These are phyloP conservation scores for Limnothrissa miodon DNA, from an alignment of 2,113 vertebrate genomes.

Conservation along the genomic window DNA sequence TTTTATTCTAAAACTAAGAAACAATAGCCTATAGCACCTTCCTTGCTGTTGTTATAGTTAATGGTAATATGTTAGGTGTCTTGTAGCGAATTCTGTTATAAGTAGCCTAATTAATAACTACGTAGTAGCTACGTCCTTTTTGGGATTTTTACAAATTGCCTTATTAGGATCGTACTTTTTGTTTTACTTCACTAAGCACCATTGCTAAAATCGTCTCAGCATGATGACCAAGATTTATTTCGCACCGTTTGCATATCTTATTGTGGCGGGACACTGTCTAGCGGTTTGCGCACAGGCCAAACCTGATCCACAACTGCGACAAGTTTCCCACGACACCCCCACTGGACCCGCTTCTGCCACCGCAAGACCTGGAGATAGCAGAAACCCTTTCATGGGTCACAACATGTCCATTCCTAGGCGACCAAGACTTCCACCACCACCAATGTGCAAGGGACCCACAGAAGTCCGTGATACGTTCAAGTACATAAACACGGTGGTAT, in stretches of 20 bases:
- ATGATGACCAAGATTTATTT: not conserved
- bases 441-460: slow-evolving; percentile 76
- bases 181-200: slow-evolving; percentile 1
- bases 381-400: slow-evolving; percentile 44
- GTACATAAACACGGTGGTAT: slow-evolving; percentile 92
- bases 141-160: not conserved
- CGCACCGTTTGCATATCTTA: slow-evolving; percentile 41
- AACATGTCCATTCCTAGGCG: slow-evolving; percentile 59
- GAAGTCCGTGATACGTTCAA: slow-evolving; percentile 89
- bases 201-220: slow-evolving; percentile 32
- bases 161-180: not conserved
- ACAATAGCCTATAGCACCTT: not conserved
- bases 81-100: not conserved
- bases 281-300: slow-evolving; percentile 55
- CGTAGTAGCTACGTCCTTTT: no score
- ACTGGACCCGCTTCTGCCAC: slow-evolving; percentile 38
- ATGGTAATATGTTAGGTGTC: not conserved
- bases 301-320: not conserved
- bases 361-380: slow-evolving; percentile 47
- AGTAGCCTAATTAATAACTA: not conserved
- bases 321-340: slow-evolving; percentile 27
- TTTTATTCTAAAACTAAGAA: not conserved
- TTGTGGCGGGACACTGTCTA: slow-evolving; percentile 46
- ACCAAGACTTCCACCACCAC: slow-evolving; percentile 57
- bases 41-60: not conserved